Base-by-base conservation (phyloP, 2,888 invertebrate genomes). In the Drosophila incognita region DNA sequence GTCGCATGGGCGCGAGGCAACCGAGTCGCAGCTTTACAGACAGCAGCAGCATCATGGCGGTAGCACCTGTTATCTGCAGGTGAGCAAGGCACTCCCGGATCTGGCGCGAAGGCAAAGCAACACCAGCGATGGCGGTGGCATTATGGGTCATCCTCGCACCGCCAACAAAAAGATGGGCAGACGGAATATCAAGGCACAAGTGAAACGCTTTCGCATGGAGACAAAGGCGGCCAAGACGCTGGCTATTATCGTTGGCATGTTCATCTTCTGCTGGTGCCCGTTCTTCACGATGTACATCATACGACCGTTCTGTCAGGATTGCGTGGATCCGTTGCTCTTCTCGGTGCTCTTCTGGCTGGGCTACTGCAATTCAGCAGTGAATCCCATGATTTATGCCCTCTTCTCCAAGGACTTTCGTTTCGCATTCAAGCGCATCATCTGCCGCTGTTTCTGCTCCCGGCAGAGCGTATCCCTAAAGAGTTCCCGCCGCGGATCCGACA, bases 201-300 rank as follows among this genome's bases (percentile, higher is more conserved):
- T 98, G 75, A 97, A 97, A 92, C 95, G 98, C 56, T 98, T 98
- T 92, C 95, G 97, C 6, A 98, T 98, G 96, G 99, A 99, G 93
- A 98, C 98, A 0, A 99, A 99, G 94, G 99, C 99, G 0, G 98
- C 99, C 2, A 99, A 99, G 93, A 99, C 99, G 0, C 94, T 99
- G 61, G 99, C 98, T 72, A 98, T 99, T 79, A 99, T 99, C 77
- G 99, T 99, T 5, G 99, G 99, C 1, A 97, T 98, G 53, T 99
- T 99, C 94, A 98, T 99, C 65, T 95, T 97, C 90, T 99, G 99
- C 93, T 99, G 99, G 99, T 94, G 98, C 66, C 99, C 99, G 0
- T 99, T 99, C 94, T 98, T 99, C 94, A 98, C 98, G 53, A 97
- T 98, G 94, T 99, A 99, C 93, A 95, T 98, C 56, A 95, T 98